A percentile compares a stretch with the other conserved stretches of the same genome.
phyloP scores from a whole-genome alignment of 2,113 vertebrate genomes.

The Telmatochromis sp. region DNA sequence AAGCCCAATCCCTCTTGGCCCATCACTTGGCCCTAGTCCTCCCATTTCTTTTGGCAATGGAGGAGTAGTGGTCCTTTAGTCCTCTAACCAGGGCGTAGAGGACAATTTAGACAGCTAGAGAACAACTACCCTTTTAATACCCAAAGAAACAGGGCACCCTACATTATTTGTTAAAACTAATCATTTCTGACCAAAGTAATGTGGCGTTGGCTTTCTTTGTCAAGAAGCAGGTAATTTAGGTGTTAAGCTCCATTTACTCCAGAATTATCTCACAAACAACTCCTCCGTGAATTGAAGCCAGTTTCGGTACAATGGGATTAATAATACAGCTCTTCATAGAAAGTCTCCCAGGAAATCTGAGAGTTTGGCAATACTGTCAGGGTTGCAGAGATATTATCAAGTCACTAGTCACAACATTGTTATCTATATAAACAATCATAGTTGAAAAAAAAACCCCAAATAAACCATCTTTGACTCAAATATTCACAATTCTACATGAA shows the following conservation, averaged over 20 bases:
- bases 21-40: not conserved
- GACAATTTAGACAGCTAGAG: not conserved
- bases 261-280: not conserved
- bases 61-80: not conserved
- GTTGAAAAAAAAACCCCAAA: accelerated
- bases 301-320: not conserved
- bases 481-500: not conserved
- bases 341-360: not conserved
- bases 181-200: not conserved
- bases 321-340: not conserved
- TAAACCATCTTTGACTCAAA: not conserved
- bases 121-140: not conserved
- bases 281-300: not conserved
- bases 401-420: not conserved
- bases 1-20: not conserved
- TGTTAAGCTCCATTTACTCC: not conserved
- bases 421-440: not conserved
- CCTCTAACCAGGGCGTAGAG: not conserved
- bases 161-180: not conserved
- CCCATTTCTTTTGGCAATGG: not conserved
- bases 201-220: not conserved
- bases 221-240: not conserved
- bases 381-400: not conserved
- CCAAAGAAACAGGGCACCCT: not conserved
- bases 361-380: not conserved